Base-by-base conservation (phyloP, 2,797 vertebrate genomes). In the Catostomus latipinnis region DNA sequence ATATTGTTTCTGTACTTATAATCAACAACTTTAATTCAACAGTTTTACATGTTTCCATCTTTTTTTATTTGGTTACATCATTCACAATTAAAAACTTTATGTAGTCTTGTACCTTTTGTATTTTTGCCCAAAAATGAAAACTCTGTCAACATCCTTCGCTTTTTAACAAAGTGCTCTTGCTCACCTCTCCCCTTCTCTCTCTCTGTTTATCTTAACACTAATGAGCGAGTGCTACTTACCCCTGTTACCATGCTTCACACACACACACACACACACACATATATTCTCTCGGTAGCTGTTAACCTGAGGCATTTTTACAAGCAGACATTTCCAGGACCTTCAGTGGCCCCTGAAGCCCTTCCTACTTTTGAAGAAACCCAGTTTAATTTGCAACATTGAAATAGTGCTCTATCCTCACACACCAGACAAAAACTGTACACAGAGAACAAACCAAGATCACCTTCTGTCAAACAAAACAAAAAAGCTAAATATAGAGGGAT, bases 261-360 rank as follows among this genome's bases (percentile, higher is more conserved):
- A 12, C 66, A 74, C 50, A 54, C 66, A 74, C 65, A n/a, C 65
- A 22, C 18, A 12, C 66, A 74, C 50, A 54, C 67, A 78, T 76
- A 4, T 8, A 91, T 89, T 93, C 91, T 90, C 91, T 78, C 62
- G 89, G 84, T 88, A 85, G 89, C 90, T 88, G 90, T 94, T 92
- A 92, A 92, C 90, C 89, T 85, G 81, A 66, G 89, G 82, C 86
- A 86, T 89, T 88, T 87, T 86, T 83, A 86, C 67, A 81, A 78
- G 45, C 61, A 67, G 71, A 68, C 86, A 90, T 91, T 91, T 90
- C 83, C 56, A 81, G 76, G 69, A 67, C 58, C 56, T 34, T 34
- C 71, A 53, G 8, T 70, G 73, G 65, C 70, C 73, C 43, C 11
- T 4, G 49, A 50, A 69, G 65, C 65, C 50, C 49, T 65, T 34